A percentile compares a stretch with the other conserved stretches of the same genome.
These are phyloP conservation scores for Ichneumon xanthorius DNA, from an alignment of 2,888 invertebrate genomes.

Conservation along the genomic window DNA sequence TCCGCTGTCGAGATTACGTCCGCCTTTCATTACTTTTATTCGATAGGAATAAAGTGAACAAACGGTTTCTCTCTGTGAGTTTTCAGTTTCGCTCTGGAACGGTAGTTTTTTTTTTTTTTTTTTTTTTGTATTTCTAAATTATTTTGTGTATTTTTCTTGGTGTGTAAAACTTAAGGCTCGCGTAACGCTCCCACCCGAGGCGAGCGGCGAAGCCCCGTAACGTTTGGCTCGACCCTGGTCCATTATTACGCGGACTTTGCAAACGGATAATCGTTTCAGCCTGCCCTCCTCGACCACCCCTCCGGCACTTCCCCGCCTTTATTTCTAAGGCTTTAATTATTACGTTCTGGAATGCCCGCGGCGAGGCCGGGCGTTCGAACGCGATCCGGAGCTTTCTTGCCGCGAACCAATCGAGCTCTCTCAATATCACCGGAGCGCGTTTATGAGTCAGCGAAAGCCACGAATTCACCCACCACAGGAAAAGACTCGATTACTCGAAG, in stretches of 20 bases:
- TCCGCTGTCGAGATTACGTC: constrained; percentile 16
- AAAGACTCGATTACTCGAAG: not conserved
- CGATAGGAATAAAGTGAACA: not conserved
- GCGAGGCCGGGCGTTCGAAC: constrained; percentile 46
- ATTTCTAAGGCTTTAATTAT: constrained; percentile 79
- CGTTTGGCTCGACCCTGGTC: constrained; percentile 77
- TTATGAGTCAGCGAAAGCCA: not conserved
- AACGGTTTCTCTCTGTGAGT: not conserved
- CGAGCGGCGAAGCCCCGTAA: constrained; percentile 75
- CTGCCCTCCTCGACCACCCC: constrained; percentile 60
- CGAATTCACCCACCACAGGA: not conserved
- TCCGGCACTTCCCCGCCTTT: constrained; percentile 48
- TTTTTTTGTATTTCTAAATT: too few relatives aligned
- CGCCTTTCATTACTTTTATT: constrained; percentile 14
- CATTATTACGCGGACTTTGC: constrained; percentile 74
- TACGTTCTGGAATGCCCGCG: constrained; percentile 37
- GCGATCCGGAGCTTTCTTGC: constrained; percentile 23
- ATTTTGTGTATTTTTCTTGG: not conserved
- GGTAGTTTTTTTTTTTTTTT: too few relatives aligned
- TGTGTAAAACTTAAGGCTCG: constrained; percentile 46
- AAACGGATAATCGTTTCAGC: constrained; percentile 75
- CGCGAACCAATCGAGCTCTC: constrained; percentile 14
- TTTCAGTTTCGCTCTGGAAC: not conserved
- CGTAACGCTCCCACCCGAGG: constrained; percentile 64
- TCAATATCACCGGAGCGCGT: constrained; percentile 8